Evolutionary conservation across 30 jellyfish, hydroid and myxozoan species (phyloP), one percentile per base, ranked within the genome.

Genomic region (Turritopsis dohrnii): DNA sequence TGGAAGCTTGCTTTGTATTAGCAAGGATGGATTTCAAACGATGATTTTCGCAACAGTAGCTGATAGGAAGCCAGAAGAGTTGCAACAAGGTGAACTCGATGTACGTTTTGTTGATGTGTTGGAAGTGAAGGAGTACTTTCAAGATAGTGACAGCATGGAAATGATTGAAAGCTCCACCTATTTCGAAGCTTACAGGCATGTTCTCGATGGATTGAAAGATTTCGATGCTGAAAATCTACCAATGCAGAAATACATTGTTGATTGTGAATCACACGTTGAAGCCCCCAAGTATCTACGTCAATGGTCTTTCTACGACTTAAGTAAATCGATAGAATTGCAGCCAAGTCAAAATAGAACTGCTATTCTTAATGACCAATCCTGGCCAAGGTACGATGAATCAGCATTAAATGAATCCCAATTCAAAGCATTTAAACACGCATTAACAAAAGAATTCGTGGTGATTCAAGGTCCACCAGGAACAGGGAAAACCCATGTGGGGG

Each of bases 381-480:
- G 85, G 66, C 83, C 83, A 7, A 41, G 28, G 16, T 69, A 69
- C 83, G 76, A 28, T 75, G 28, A 21, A 7, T 7, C 69, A 7
- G 21, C 28, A 13, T 29, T 74, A 0, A 74, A 74, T 41, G 54
- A 26, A 3, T 74, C 83, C 18, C 83, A 74, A 29, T 74, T 74
- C 7, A 29, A 74, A 7, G 83, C 83, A 23, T 74, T 74, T n/a
- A 26, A 29, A 74, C 83, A 74, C 60, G 83, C 83, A n/a, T 29
- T 74, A 26, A 74, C 83, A 23, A 74, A 74, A 74, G 77, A 74
- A 29, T 74, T 74, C 21, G 83, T 29, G 13, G 83, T 74, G 7
- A 24, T 74, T 22, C 97, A 90, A 79, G 97, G 97, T 30, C 97
- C 97, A 22, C 97, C 97, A 28, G 97, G 97, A 17, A 86, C 96